Conservation (phyloP, 2,113 vertebrate genomes). For the Muntiacus muntjak region DNA sequence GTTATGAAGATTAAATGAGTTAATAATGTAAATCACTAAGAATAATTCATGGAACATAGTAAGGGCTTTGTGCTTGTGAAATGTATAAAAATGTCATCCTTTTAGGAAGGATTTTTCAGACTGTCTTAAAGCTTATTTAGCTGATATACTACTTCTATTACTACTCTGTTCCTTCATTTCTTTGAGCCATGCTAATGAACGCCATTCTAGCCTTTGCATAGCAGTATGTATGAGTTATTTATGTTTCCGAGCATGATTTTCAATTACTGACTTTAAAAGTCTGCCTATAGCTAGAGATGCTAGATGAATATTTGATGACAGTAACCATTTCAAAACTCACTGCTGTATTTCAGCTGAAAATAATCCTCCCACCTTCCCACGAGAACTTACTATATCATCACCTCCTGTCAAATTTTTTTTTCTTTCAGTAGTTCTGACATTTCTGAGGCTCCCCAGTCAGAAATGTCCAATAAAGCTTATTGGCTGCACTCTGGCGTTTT, state of each 20-base stretch:
- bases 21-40: background rate
- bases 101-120: background rate
- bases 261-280: background rate
- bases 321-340: constrained; percentile 36
- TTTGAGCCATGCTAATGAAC: background rate
- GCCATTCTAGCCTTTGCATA: constrained; percentile 12
- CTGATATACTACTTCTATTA: background rate
- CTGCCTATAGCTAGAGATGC: background rate
- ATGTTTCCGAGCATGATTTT: background rate
- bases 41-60: background rate
- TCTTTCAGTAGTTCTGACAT: constrained; percentile 9
- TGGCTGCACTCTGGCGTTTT: background rate
- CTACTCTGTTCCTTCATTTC: background rate
- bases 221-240: background rate
- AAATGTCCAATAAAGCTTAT: background rate
- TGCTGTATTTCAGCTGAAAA: constrained; percentile 51
- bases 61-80: constrained; percentile 6
- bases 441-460: constrained; percentile 1
- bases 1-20: constrained; percentile 4
- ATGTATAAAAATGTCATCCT: background rate
- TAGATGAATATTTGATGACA: constrained; percentile 37
- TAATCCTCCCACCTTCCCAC: constrained; percentile 47
- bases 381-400: constrained; percentile 32
- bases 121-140: background rate
- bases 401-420: background rate